Evolutionary conservation across 2,888 invertebrate species (phyloP), one percentile per base, ranked within the genome.

Genomic region (Melinaea menophilus): DNA sequence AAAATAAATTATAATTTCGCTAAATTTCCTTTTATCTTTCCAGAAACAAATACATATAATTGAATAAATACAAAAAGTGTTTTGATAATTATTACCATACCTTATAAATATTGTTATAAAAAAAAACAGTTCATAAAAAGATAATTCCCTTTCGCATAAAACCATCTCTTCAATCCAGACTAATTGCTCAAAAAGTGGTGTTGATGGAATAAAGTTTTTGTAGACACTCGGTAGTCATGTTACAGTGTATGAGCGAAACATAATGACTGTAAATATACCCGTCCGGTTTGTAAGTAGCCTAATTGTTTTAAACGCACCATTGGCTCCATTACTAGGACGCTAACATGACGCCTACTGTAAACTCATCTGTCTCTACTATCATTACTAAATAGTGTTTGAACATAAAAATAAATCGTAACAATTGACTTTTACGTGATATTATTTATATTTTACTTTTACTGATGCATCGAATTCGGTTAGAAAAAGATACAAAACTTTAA

Each of bases 131-230:
- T 41, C 35, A 22, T 34, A 34, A 56, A n/a, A 13, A 37, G 22
- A n/a, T 4, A 12, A 54, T 11, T 37, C 7, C 11, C n/a, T 55
- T 22, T 63, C 58, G 61, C 45, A 59, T 63, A 59, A 22, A 3
- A 55, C 56, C 55, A 64, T 69, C 51, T 48, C 69, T 66, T 75
- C 78, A 76, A 81, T 80, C 76, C 75, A 80, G 81, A 72, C 83
- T 86, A 85, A 88, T 87, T 85, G 81, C 80, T 77, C 74, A 73
- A 75, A 78, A 71, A 68, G 77, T 71, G 80, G 83, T 84, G 86
- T 84, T 85, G 86, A 86, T 86, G 83, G 82, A 83, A 81, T 78
- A 78, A 75, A 72, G 79, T 86, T 88, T 86, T 88, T 87, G 79
- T 63, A 73, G 79, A 77, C 81, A 81, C 82, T 78, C 78, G 78